Percentiles rank a stretch among this genome's conserved stretches.
Conservation (phyloP, 2,888 invertebrate species). For the Trypoxylon attenuatum region DNA sequence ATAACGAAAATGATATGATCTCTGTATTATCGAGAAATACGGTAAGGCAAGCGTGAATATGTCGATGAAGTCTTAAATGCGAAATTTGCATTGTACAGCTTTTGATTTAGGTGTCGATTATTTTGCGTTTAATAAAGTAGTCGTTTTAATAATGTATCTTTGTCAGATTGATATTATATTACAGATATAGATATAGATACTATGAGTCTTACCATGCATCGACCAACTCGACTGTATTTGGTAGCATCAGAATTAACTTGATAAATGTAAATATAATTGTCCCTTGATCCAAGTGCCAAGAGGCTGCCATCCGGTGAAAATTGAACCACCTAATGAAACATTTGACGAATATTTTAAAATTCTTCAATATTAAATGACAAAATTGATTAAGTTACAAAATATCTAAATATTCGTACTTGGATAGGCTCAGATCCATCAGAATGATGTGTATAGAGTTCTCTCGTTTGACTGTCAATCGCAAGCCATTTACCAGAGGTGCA, state of each 20-base stretch:
- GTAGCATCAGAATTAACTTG: slow-evolving; percentile 86
- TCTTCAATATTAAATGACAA: neutral
- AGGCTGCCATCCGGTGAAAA: slow-evolving; percentile 87
- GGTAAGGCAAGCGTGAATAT: too few relatives aligned
- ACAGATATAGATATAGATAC: neutral
- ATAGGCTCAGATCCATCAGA: slow-evolving; percentile 81
- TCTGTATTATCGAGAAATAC: too few relatives aligned
- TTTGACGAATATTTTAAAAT: neutral
- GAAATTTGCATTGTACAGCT: too few relatives aligned
- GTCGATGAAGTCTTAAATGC: too few relatives aligned
- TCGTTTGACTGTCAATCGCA: slow-evolving; percentile 86
- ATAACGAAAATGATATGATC: too few relatives aligned
- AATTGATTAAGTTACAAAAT: neutral
- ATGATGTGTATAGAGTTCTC: slow-evolving; percentile 83
- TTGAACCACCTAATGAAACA: slow-evolving; percentile 80
- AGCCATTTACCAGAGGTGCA: slow-evolving; percentile 88
- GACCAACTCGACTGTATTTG: slow-evolving; percentile 87
- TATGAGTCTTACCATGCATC: slow-evolving; percentile 85
- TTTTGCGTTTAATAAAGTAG: too few relatives aligned
- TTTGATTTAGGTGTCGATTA: too few relatives aligned
- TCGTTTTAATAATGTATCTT: too few relatives aligned
- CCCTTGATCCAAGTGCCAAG: slow-evolving; percentile 90
- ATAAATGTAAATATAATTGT: slow-evolving; percentile 93
- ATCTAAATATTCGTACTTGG: too few relatives aligned
- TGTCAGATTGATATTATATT: neutral